Percentiles rank a stretch among this genome's conserved stretches.
These are phyloP conservation scores for Cryptops parisi DNA, from an alignment of 2,888 invertebrate genomes.

Conservation along the genomic window DNA sequence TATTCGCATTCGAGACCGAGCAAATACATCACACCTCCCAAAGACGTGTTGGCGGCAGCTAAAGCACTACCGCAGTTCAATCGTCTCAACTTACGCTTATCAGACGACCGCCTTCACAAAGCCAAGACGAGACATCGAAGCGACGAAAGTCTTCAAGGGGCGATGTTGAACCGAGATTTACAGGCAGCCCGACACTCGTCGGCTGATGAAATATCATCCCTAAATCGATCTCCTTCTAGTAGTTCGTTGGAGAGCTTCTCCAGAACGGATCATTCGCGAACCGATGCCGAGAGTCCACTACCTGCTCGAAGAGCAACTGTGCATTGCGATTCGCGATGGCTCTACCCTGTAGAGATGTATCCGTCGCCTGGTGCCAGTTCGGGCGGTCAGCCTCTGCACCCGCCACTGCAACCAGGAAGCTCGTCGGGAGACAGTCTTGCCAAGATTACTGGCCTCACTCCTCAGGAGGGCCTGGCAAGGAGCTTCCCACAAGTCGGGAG, in stretches of 20 bases:
- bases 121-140: constrained; percentile 13
- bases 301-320: constrained; percentile 41
- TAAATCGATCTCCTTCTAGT: constrained; percentile 65
- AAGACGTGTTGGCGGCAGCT: constrained; percentile 11
- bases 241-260: constrained; percentile 71
- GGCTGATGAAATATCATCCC: constrained; percentile 64
- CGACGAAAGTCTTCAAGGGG: constrained; percentile 15
- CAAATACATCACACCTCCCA: constrained; percentile 16
- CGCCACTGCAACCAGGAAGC: constrained; percentile 6
- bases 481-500: constrained; percentile 22
- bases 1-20: constrained; percentile 21
- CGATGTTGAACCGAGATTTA: constrained; percentile 1
- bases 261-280: constrained; percentile 40
- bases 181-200: constrained; percentile 44
- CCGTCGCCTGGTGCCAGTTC: constrained; percentile 9
- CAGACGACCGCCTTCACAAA: constrained; percentile 8
- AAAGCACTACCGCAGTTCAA: constrained; percentile 6
- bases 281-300: constrained; percentile 50
- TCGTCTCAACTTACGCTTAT: neutral
- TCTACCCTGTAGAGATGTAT: constrained; percentile 46
- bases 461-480: constrained; percentile 19
- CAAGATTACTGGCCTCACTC: constrained; percentile 15
- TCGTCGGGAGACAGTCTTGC: constrained; percentile 19
- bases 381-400: neutral
- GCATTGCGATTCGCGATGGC: constrained; percentile 32